Percentiles rank a stretch among this genome's conserved stretches.
These are phyloP conservation scores for Bombus cullumanus DNA, from an alignment of 1,140 invertebrate genomes.

Conservation along the genomic window DNA sequence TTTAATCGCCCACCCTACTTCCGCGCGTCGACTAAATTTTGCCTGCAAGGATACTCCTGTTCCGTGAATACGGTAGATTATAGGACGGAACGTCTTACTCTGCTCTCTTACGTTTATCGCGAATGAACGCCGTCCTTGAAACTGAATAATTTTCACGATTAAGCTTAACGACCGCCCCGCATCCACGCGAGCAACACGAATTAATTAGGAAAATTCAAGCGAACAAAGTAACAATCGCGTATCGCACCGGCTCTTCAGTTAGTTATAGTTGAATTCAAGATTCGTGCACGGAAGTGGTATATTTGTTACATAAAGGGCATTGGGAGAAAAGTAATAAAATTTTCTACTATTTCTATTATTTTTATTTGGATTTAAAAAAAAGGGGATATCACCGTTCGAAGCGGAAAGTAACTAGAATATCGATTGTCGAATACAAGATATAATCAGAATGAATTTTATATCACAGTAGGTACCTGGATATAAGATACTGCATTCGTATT, in stretches of 20 bases:
- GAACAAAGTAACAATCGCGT: constrained; percentile 15
- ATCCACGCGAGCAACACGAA: neutral
- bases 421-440: neutral
- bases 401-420: neutral
- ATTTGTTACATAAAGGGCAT: neutral
- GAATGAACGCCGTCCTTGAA: neutral
- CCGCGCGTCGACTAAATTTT: constrained; percentile 19
- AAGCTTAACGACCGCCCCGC: constrained; percentile 6
- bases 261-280: neutral
- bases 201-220: constrained; percentile 31
- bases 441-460: neutral
- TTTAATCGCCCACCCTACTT: constrained; percentile 22
- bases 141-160: constrained; percentile 23
- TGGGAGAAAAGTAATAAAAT: neutral
- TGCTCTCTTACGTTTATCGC: constrained; percentile 22
- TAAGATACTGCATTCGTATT: neutral
- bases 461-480: neutral
- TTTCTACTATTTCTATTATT: neutral
- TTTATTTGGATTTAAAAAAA: no score
- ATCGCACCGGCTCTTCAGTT: neutral
- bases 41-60: constrained; percentile 10
- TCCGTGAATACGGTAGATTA: constrained; percentile 7
- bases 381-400: neutral
- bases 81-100: constrained; percentile 22
- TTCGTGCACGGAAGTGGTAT: neutral